phyloP scores from a whole-genome alignment of 1,140 invertebrate genomes.

The Cecropterus lyciades region DNA sequence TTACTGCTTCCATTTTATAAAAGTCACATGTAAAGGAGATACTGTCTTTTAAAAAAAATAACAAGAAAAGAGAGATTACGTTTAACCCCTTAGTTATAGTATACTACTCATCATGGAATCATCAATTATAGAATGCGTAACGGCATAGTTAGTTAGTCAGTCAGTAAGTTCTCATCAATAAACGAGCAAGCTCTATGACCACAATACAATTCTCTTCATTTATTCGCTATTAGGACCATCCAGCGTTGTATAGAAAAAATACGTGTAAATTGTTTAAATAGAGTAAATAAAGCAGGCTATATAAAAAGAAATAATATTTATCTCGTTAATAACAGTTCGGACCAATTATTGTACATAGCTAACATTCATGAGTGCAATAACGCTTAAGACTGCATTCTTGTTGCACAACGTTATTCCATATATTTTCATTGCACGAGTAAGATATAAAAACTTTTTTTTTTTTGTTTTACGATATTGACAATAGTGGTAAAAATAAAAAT shows the following conservation, averaged over 20 bases:
- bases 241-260: background rate
- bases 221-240: background rate
- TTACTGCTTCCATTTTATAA: no score
- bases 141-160: background rate
- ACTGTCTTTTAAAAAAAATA: no score
- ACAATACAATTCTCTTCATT: background rate
- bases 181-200: background rate
- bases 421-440: background rate
- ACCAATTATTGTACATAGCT: constrained; percentile 20
- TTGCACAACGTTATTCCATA: constrained; percentile 1
- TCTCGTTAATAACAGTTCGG: constrained; percentile 6
- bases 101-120: no score
- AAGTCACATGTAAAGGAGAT: no score
- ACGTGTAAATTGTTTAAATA: background rate
- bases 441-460: background rate
- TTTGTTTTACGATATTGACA: constrained; percentile 4
- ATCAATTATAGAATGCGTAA: background rate
- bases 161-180: background rate
- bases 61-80: no score
- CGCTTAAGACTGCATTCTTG: constrained; percentile 5
- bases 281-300: background rate
- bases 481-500: constrained; percentile 6
- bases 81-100: no score
- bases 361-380: constrained; percentile 1
- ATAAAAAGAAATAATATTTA: constrained; percentile 1